These are phyloP conservation scores for Spinus pinus DNA, from an alignment of 2,797 vertebrate genomes.

Conservation along the genomic window DNA sequence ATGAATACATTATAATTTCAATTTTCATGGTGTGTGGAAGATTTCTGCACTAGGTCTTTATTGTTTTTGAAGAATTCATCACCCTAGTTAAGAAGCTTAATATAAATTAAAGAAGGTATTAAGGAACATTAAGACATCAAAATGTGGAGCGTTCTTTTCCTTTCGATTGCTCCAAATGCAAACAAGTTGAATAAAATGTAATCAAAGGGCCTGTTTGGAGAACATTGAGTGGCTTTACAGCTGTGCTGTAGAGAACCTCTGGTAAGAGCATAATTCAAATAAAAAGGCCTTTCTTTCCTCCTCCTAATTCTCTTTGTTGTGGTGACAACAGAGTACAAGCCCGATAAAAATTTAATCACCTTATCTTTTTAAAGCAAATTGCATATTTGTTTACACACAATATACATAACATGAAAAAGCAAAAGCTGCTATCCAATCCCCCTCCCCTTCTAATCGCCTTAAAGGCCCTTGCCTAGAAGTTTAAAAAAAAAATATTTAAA, in stretches of 20 bases:
- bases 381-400: slow-evolving; percentile 80
- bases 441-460: slow-evolving; percentile 50
- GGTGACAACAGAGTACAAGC: slow-evolving; percentile 74
- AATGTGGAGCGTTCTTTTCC: slow-evolving; percentile 73
- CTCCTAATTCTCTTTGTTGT: slow-evolving; percentile 80
- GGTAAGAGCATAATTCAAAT: slow-evolving; percentile 62
- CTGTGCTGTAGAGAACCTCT: slow-evolving; percentile 72
- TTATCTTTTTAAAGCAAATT: slow-evolving; percentile 84
- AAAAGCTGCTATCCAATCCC: slow-evolving; percentile 57
- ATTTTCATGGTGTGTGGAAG: slow-evolving; percentile 67
- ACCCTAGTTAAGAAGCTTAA: slow-evolving; percentile 84
- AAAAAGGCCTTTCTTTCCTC: slow-evolving; percentile 69
- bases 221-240: slow-evolving; percentile 76
- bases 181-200: slow-evolving; percentile 77
- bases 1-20: slow-evolving; percentile 72
- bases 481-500: background rate
- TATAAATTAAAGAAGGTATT: slow-evolving; percentile 85
- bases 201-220: slow-evolving; percentile 76
- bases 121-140: slow-evolving; percentile 83
- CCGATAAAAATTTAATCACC: slow-evolving; percentile 82
- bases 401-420: slow-evolving; percentile 71
- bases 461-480: slow-evolving; percentile 57
- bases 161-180: slow-evolving; percentile 72
- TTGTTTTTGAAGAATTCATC: slow-evolving; percentile 83
- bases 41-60: slow-evolving; percentile 75